phyloP scores from a whole-genome alignment of 2,113 vertebrate species.

The Puntigrus tetrazona region DNA sequence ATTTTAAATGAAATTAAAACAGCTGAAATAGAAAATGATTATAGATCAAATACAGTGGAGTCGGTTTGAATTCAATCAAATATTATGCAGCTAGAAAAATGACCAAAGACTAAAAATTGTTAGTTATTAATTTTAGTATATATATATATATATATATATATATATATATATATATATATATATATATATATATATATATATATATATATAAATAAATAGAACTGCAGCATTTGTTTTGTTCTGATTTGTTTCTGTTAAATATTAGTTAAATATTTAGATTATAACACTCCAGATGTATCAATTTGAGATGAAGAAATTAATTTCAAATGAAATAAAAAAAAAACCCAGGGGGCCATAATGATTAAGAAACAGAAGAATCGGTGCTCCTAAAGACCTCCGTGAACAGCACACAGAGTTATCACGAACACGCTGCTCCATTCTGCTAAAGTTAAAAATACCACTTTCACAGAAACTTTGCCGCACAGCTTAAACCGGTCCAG shows the following conservation, averaged over 20 bases:
- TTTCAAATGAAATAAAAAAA: too few species aligned
- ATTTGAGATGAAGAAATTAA: neutral
- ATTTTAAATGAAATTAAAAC: too few species aligned
- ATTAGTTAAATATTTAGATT: neutral
- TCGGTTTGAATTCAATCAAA: too few species aligned
- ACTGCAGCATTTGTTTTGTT: neutral
- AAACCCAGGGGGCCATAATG: neutral
- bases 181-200: too few species aligned
- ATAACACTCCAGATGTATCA: neutral
- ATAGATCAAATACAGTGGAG: too few species aligned
- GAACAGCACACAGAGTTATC: conserved; percentile 10
- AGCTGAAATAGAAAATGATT: too few species aligned
- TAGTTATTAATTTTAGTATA: too few species aligned
- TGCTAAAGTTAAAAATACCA: conserved; percentile 54
- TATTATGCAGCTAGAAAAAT: too few species aligned
- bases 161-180: too few species aligned
- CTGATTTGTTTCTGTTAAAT: neutral
- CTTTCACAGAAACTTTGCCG: conserved; percentile 54
- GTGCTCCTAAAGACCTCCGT: neutral
- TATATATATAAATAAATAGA: too few species aligned
- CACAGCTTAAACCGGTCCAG: conserved; percentile 58
- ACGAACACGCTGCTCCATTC: conserved; percentile 11
- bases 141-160: too few species aligned
- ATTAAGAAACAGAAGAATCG: neutral
- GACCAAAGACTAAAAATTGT: too few species aligned